A percentile compares a stretch with the other conserved stretches of the same genome.
These are phyloP conservation scores for Clarias magur DNA, from an alignment of 2,113 vertebrate genomes.

Conservation along the genomic window DNA sequence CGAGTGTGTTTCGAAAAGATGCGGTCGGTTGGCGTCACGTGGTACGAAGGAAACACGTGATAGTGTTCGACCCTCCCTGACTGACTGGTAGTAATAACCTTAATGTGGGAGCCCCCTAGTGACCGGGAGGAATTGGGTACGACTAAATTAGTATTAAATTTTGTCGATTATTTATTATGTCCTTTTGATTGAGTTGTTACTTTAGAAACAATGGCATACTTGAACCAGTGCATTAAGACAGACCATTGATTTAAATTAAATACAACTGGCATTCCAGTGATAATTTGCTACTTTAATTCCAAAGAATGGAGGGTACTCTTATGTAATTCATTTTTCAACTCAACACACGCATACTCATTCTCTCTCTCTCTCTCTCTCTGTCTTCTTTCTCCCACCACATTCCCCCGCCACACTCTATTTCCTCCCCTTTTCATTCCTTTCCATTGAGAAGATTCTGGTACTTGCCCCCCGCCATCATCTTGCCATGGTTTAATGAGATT, in stretches of 20 bases:
- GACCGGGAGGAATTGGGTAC: too few relatives aligned
- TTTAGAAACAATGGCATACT: background rate
- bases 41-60: too few relatives aligned
- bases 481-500: slow-evolving; percentile 39
- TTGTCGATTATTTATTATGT: background rate
- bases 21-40: too few relatives aligned
- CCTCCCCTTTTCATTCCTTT: slow-evolving; percentile 25
- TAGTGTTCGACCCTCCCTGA: too few relatives aligned
- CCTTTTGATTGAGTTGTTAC: background rate
- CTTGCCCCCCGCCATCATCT: slow-evolving; percentile 25
- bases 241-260: background rate
- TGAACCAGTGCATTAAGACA: background rate
- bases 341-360: background rate
- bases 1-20: too few relatives aligned
- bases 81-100: too few relatives aligned
- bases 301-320: slow-evolving; percentile 33
- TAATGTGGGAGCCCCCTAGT: too few relatives aligned
- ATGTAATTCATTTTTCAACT: slow-evolving; percentile 43
- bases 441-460: slow-evolving; percentile 50
- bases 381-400: background rate
- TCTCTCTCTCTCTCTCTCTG: slow-evolving; percentile 14
- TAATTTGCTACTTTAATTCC: slow-evolving; percentile 1
- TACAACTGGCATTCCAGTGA: background rate
- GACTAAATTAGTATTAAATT: background rate
- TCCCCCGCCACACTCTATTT: background rate